Evolutionary conservation across 2,113 vertebrate genomes (phyloP).

Genomic region (Scomber japonicus): DNA sequence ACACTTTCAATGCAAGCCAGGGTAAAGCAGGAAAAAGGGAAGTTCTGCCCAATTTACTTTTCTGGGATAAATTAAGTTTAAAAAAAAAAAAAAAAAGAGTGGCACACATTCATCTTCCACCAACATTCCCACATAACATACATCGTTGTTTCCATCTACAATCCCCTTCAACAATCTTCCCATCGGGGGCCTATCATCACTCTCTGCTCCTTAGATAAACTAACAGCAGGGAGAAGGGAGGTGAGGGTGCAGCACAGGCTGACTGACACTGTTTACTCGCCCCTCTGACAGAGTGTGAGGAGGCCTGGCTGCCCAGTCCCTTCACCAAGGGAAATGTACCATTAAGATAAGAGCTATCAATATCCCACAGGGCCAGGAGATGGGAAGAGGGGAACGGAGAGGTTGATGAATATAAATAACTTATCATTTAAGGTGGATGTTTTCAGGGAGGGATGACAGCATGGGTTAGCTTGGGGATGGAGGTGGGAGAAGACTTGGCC

Average conservation of each 20-base stretch:
- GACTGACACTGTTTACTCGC: constrained; percentile 85
- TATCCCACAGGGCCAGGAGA: constrained; percentile 51
- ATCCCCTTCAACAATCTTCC: constrained; percentile 32
- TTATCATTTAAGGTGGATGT: constrained; percentile 59
- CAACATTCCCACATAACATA: constrained; percentile 30
- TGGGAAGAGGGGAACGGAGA: constrained; percentile 35
- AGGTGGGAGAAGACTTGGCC: constrained; percentile 32
- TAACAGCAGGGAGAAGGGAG: constrained; percentile 86
- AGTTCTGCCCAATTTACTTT: neutral
- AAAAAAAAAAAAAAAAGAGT: neutral
- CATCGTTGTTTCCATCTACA: constrained; percentile 15
- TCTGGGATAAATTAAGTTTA: neutral
- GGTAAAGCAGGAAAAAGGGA: neutral
- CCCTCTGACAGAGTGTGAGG: constrained; percentile 83
- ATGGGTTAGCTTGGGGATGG: constrained; percentile 26
- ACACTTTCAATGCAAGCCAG: neutral
- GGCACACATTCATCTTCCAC: constrained; percentile 2
- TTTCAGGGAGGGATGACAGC: constrained; percentile 58
- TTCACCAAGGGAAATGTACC: constrained; percentile 71
- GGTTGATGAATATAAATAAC: constrained; percentile 62
- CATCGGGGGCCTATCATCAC: constrained; percentile 77
- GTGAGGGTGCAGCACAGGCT: constrained; percentile 68
- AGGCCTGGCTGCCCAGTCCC: constrained; percentile 66
- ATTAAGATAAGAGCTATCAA: constrained; percentile 83
- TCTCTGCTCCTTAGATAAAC: constrained; percentile 93